A percentile compares a stretch with the other conserved stretches of the same genome.
phyloP scores from a whole-genome alignment of 2,113 vertebrate genomes.

The Cyprinus carpio region DNA sequence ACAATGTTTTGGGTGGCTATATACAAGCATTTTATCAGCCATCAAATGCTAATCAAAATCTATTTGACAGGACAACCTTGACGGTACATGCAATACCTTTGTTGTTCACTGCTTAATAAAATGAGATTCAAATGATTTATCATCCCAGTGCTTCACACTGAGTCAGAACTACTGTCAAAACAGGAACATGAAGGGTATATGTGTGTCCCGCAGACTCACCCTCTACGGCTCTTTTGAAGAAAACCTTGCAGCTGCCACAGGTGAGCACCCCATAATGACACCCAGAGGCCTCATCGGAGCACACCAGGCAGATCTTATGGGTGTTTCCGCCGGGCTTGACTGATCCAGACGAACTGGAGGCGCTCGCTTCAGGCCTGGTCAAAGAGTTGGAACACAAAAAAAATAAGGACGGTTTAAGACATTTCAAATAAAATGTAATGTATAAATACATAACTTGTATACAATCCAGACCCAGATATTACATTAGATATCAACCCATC shows the following conservation, averaged over 20 bases:
- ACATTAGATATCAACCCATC: no score
- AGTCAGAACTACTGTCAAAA: not conserved
- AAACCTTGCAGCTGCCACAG: conserved; percentile 18
- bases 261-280: conserved; percentile 86
- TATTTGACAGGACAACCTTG: not conserved
- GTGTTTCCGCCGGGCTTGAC: conserved; percentile 79
- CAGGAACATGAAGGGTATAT: not conserved
- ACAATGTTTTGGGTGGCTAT: not conserved
- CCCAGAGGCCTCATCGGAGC: conserved; percentile 95
- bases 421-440: not conserved
- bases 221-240: not conserved
- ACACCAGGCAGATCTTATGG: conserved; percentile 95
- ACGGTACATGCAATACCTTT: not conserved
- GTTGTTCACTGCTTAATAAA: not conserved
- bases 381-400: conserved; percentile 57
- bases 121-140: not conserved
- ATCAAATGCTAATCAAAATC: not conserved
- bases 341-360: conserved; percentile 74
- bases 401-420: not conserved
- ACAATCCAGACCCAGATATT: not conserved
- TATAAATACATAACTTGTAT: not conserved
- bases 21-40: not conserved
- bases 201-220: conserved; percentile 73
- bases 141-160: not conserved
- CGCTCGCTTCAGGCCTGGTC: conserved; percentile 68